Evolutionary conservation across 2,797 vertebrate genomes (phyloP), one percentile per base, ranked within the genome.

Genomic region (Amazonetta brasiliensis): DNA sequence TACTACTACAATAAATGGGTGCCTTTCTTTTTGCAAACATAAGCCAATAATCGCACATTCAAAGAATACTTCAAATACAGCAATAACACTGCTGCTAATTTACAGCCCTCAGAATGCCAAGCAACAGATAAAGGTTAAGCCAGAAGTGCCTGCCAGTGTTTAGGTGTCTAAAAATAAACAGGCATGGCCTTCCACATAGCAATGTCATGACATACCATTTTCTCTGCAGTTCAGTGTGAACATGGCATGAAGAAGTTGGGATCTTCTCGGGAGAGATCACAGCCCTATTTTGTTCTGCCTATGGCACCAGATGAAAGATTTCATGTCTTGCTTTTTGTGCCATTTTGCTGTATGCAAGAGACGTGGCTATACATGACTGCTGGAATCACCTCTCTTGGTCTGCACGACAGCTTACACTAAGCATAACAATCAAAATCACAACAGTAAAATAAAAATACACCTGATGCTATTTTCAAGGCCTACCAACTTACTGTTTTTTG

Each of bases 121-220:
- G 89, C 82, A 93, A 87, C 46, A 94, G 87, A 96, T 88, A 97
- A 97, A 96, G 94, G 94, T 97, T 97, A 97, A 95, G 85, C 80
- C 94, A 91, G 41, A 95, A 96, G 80, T 73, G 92, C 87, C 92
- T 94, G 95, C 78, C 75, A 92, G 74, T 62, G 75, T 94, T 97
- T 81, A 91, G 69, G 41, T 39, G 22, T 41, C 96, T 96, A 97
- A 97, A 97, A 97, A 97, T 97, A 97, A 84, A 74, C 21, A 75
- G 89, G 74, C 83, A 88, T 5, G 19, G 78, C 87, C 44, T 90
- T 92, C 86, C 63, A 91, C 89, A 96, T 97, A 93, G 89, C 95
- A 82, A 21, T 77, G 60, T 52, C 41, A 71, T 90, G 93, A 96
- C 91, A 95, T 37, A 94, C 17, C 69, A 69, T 76, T 84, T 89